Percentiles rank a stretch among this genome's conserved stretches.
Conservation (phyloP, 2,113 vertebrate species). For the Montifringilla adamsi region DNA sequence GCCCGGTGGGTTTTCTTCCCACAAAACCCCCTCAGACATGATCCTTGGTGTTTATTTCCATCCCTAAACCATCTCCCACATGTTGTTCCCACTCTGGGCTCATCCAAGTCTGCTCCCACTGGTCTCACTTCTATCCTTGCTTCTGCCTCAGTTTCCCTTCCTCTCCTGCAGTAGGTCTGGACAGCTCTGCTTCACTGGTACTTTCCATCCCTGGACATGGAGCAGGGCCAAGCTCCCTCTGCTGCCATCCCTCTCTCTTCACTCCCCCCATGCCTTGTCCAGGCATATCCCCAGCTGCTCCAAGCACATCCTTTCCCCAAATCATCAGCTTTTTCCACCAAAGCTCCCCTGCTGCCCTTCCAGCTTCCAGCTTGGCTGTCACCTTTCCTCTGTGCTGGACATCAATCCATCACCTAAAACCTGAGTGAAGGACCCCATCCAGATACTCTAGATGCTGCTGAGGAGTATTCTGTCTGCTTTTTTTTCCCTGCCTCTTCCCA, state of each 20-base stretch:
- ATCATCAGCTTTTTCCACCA: not conserved
- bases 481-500: not conserved
- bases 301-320: not conserved
- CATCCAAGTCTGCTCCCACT: not conserved
- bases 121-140: not conserved
- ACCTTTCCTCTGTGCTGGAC: not conserved
- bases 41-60: not conserved
- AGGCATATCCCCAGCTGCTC: not conserved
- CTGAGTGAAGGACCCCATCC: not conserved
- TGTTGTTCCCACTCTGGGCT: not conserved
- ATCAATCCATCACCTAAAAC: not conserved
- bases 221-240: not conserved
- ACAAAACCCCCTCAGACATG: not conserved
- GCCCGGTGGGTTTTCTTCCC: not conserved
- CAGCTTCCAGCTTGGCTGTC: not conserved
- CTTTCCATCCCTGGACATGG: not conserved
- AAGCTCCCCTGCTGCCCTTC: not conserved
- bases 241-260: not conserved
- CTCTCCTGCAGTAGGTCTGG: not conserved
- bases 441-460: not conserved
- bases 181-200: fast-evolving
- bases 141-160: not conserved
- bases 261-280: fast-evolving
- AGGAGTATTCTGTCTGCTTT: not conserved
- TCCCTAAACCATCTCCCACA: fast-evolving